Percentiles rank a stretch among this genome's conserved stretches.
These are phyloP conservation scores for Callosobruchus maculatus DNA, from an alignment of 2,888 invertebrate genomes.

Conservation along the genomic window DNA sequence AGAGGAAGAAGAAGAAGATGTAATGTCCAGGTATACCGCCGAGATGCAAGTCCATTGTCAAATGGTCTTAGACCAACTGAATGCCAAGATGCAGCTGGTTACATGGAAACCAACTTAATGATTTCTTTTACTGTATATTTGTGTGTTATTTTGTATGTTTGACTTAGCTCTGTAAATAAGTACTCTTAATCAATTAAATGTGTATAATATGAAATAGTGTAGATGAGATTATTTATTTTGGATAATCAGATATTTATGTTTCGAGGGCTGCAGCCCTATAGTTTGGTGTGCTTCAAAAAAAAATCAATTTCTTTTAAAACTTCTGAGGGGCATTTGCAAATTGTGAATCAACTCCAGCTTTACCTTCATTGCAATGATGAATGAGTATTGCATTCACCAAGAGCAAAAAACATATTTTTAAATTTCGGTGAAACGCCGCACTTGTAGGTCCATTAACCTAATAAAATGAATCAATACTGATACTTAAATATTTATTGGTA, in stretches of 20 bases:
- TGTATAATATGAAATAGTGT: background rate
- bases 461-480: background rate
- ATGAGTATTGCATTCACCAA: too few relatives aligned
- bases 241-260: too few relatives aligned
- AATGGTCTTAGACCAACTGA: slow-evolving; percentile 74
- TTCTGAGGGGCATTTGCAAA: too few relatives aligned
- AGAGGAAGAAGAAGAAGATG: slow-evolving; percentile 48
- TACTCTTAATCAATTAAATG: background rate
- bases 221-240: too few relatives aligned
- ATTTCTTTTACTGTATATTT: background rate
- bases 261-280: too few relatives aligned
- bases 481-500: background rate
- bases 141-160: background rate
- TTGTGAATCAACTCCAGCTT: too few relatives aligned
- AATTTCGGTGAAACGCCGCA: too few relatives aligned
- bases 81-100: slow-evolving; percentile 70
- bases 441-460: too few relatives aligned
- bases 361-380: too few relatives aligned
- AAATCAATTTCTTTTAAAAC: too few relatives aligned
- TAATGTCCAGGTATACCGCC: slow-evolving; percentile 47
- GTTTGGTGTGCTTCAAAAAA: too few relatives aligned
- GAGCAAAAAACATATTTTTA: too few relatives aligned
- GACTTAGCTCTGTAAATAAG: background rate
- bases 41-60: slow-evolving; percentile 71
- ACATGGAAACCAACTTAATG: slow-evolving; percentile 63